Percentiles rank a stretch among this genome's conserved stretches.
These are phyloP conservation scores for Mohoua ochrocephala DNA, from an alignment of 2,113 vertebrate genomes.

Conservation along the genomic window DNA sequence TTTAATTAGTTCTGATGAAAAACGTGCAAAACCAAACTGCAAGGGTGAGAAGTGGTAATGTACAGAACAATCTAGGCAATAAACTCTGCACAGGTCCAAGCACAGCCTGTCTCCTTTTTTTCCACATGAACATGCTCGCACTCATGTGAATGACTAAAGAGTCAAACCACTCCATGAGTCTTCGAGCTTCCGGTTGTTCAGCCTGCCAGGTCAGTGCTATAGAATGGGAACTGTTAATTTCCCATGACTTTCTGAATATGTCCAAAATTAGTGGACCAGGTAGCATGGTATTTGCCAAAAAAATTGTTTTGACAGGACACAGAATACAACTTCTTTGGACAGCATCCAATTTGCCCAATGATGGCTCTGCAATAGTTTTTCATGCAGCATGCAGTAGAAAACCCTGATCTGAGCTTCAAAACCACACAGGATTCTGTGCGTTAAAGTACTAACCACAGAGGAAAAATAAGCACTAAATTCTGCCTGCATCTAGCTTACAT, in stretches of 20 bases:
- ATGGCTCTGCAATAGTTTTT: neutral
- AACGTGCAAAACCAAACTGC: neutral
- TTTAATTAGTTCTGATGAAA: neutral
- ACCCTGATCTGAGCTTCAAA: neutral
- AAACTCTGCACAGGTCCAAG: neutral
- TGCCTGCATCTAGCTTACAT: neutral
- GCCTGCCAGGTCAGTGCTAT: neutral
- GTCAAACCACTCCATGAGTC: neutral
- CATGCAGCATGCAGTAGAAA: neutral
- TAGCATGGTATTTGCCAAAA: neutral
- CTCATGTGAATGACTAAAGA: neutral
- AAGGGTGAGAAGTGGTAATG: neutral
- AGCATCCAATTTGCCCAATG: neutral
- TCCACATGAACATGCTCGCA: neutral
- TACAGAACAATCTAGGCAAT: neutral
- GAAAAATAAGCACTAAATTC: neutral
- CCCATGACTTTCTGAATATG: neutral
- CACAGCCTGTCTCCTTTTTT: neutral
- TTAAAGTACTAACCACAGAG: neutral
- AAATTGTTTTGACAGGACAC: neutral
- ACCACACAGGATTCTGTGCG: neutral
- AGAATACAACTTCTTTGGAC: neutral
- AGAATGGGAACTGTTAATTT: neutral
- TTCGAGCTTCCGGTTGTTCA: neutral
- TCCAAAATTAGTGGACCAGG: neutral